Conservation (phyloP, 2,113 vertebrate genomes). For the Tautogolabrus adspersus region DNA sequence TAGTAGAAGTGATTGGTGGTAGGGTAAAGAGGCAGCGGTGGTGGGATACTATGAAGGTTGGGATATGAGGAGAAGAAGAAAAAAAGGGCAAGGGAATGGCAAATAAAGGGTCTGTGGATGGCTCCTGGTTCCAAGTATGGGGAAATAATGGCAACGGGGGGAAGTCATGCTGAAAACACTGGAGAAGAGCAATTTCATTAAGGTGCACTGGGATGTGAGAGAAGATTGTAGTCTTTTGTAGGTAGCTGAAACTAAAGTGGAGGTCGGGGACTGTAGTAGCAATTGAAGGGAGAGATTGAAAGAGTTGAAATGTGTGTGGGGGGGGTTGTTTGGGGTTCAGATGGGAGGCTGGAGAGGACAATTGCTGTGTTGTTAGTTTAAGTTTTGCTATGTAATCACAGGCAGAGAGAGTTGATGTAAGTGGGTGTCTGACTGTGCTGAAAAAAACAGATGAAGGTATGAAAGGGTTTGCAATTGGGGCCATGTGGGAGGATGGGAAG, state of each 20-base stretch:
- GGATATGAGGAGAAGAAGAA: not conserved
- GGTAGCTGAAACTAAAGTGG: slow-evolving; percentile 28
- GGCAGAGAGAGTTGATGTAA: slow-evolving; percentile 13
- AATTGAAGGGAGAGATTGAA: slow-evolving; percentile 31
- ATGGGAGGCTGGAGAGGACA: slow-evolving; percentile 23
- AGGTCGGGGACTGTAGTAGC: not conserved
- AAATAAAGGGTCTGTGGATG: slow-evolving; percentile 1
- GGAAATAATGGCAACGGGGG: slow-evolving; percentile 9
- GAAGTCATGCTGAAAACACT: slow-evolving; percentile 32
- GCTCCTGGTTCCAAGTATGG: slow-evolving; percentile 1
- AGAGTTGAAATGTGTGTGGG: slow-evolving; percentile 4
- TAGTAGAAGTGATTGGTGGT: slow-evolving; percentile 38
- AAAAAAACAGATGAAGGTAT: not conserved
- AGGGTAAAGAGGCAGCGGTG: slow-evolving; percentile 1
- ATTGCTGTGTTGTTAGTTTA: slow-evolving; percentile 34
- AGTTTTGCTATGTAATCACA: slow-evolving; percentile 64
- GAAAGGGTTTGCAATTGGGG: not conserved
- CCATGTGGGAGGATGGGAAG: not conserved
- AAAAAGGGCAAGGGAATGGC: not conserved
- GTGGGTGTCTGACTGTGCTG: not conserved
- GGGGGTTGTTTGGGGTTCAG: not conserved
- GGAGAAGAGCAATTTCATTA: slow-evolving; percentile 48
- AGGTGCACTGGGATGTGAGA: slow-evolving; percentile 28
- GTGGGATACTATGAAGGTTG: slow-evolving; percentile 36
- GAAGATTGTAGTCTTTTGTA: slow-evolving; percentile 34